phyloP scores from a whole-genome alignment of 2,113 vertebrate genomes.

The Proteles cristata region DNA sequence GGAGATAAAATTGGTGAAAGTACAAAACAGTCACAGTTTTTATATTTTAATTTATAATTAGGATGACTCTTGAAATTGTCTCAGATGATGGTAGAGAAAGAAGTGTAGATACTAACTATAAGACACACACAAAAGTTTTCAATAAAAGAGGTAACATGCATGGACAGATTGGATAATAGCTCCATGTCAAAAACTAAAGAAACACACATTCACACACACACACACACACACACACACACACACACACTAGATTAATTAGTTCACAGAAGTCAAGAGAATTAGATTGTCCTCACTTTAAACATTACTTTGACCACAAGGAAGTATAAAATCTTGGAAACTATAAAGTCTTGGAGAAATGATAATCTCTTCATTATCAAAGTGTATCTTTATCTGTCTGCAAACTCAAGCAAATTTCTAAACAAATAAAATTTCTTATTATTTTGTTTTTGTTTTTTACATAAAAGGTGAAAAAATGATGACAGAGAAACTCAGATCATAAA shows the following conservation, averaged over 20 bases:
- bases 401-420: neutral
- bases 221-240: too few relatives aligned
- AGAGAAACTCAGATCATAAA: neutral
- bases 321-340: neutral
- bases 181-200: neutral
- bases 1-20: constrained; percentile 7
- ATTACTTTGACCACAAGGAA: neutral
- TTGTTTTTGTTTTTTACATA: neutral
- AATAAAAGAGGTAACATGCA: neutral
- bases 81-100: neutral
- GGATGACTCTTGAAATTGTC: neutral
- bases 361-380: neutral
- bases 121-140: neutral
- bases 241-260: neutral
- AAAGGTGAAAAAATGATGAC: neutral
- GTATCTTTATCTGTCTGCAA: neutral
- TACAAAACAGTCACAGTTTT: neutral
- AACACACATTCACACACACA: neutral
- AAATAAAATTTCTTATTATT: neutral
- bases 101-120: neutral
- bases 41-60: neutral
- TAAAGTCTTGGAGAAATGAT: neutral
- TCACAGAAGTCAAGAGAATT: neutral
- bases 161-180: neutral
- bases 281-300: neutral